Evolutionary conservation across 2,113 vertebrate species (phyloP), one percentile per base, ranked within the genome.

Genomic region (Dasypus novemcinctus): DNA sequence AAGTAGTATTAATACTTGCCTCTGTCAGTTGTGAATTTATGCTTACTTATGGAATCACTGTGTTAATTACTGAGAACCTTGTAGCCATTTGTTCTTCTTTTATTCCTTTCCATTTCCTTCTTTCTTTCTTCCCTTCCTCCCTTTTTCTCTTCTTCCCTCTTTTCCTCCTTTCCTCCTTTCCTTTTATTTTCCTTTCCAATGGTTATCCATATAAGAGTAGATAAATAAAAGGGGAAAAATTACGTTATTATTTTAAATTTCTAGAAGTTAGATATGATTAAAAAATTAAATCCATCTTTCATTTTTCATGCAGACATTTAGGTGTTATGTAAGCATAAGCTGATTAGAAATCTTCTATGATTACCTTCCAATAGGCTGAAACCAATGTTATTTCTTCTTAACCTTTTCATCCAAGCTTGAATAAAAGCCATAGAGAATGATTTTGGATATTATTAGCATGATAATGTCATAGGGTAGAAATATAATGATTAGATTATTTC

Each of bases 381-480:
- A 83, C 71, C 63, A 87, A n/a, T 63, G 33, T 64, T 81, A 68
- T 89, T 89, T 93, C 25, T 71, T 93, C 33, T n/a, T 69, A 88
- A 54, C 7, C 27, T 96, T 92, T 94, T 74, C 49, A 90, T 52
- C 66, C 29, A 91, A 59, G 74, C 49, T 90, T 91, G 33, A 59
- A 80, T 85, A 71, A 92, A 95, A 95, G 49, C 46, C n/a, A 63
- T 18, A 80, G 36, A 93, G 61, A 78, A 87, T 96, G 43, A 75
- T 57, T 87, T 85, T 97, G 21, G 74, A 86, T 20, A 90, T 90
- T 5, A 91, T 94, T 87, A 89, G 31, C 64, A 87, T 80, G 87
- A 72, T 74, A 79, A 92, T 83, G 66, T 91, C 57, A 66, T 71
- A 76, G 38, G 15, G 13, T 75, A 82, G 43, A 87, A 91, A 66